Conservation (phyloP, 2,113 vertebrate species). For the Pandion haliaetus region DNA sequence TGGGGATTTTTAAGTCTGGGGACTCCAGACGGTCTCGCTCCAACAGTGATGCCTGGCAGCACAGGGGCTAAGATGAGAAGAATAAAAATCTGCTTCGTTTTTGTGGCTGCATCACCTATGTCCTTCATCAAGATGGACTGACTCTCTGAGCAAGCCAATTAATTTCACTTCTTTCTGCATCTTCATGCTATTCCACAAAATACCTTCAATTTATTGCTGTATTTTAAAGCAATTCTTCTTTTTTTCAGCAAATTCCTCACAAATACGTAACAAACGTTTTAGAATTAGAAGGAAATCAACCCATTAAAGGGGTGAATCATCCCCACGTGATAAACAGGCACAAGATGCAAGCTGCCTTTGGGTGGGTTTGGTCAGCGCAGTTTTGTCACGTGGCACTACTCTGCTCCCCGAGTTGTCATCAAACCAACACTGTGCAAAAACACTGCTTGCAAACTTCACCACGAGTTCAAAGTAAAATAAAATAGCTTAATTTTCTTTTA, state of each 20-base stretch:
- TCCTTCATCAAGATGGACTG: not conserved
- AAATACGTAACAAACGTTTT: not conserved
- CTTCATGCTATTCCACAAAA: not conserved
- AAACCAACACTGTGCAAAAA: not conserved
- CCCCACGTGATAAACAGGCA: not conserved
- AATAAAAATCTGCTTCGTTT: not conserved
- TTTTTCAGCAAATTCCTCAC: not conserved
- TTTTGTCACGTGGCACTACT: fast-evolving
- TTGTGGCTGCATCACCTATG: not conserved
- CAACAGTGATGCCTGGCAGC: not conserved
- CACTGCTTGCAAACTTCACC: not conserved
- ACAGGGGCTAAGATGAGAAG: not conserved
- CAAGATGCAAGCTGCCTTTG: not conserved
- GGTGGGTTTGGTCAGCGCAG: not conserved
- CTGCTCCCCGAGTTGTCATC: not conserved
- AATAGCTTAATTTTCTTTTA: not conserved
- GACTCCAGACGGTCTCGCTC: not conserved
- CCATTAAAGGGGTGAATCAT: not conserved
- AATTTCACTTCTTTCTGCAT: not conserved
- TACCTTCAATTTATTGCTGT: not conserved
- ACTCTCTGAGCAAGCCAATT: not conserved
- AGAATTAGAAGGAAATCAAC: not conserved
- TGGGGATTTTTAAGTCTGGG: not conserved
- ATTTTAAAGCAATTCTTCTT: not conserved
- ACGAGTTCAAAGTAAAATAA: not conserved